Evolutionary conservation across 2,113 vertebrate species (phyloP), one percentile per base, ranked within the genome.

Genomic region (Corythornis madagascariensis): DNA sequence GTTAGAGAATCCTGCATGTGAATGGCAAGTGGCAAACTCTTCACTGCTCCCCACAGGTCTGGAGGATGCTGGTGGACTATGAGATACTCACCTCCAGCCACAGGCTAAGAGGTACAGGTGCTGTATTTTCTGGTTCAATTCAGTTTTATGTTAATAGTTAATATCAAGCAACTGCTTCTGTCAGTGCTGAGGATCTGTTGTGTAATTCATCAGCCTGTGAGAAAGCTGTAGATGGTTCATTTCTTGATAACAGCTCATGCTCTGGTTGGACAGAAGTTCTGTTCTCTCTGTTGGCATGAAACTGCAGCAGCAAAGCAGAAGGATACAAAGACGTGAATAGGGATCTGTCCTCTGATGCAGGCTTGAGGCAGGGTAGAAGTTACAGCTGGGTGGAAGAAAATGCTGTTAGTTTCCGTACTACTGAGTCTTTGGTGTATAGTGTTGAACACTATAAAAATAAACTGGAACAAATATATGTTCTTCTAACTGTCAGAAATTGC

Each of bases 401-500:
- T 71, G 60, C 43, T 73, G 24, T 38, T 86, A 26, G 52, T 80
- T 93, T 91, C 87, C 40, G 19, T 90, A 45, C 38, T 88, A 53
- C 60, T 1, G 7, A 70, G 13, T 59, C 31, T 82, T 91, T 86
- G 74, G 63, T 82, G 66, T 81, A 35, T 53, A 86, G 64, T 85
- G 66, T 84, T 92, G 91, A 95, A 78, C 4, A 28, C 35, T 90
- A 40, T 80, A 96, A 96, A 95, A 95, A 95, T 95, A 94, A 95
- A 95, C 83, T 92, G 80, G 69, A 95, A 75, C 81, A 96, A 95
- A 92, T 95, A 95, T 88, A 92, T 92, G 85, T 79, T 93, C 73
- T 94, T 88, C 88, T 92, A 94, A 91, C 94, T 96, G 95, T 96
- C 93, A 96, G n/a, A 92, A 96, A 95, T 67, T 19, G 67, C 79